These are phyloP conservation scores for Gopherus evgoodei DNA, from an alignment of 2,113 vertebrate genomes.

Conservation along the genomic window DNA sequence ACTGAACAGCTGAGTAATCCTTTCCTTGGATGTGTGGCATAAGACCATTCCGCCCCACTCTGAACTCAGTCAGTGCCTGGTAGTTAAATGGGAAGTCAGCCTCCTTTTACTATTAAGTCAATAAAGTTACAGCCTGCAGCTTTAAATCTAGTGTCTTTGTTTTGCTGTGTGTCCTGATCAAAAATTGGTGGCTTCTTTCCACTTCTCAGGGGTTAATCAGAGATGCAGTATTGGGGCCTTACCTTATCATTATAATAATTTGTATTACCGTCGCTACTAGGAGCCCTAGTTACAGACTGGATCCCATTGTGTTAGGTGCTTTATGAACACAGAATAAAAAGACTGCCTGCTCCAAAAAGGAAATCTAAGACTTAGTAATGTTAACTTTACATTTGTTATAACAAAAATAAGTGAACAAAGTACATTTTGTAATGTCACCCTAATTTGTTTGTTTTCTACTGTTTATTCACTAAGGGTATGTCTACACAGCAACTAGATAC, in stretches of 20 bases:
- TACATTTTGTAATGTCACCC: not conserved
- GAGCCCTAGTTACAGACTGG: too few species aligned
- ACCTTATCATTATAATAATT: not conserved
- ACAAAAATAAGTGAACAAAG: not conserved
- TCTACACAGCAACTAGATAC: too few species aligned
- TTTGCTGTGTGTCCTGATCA: not conserved
- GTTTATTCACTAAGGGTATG: not conserved
- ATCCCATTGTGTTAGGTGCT: too few species aligned
- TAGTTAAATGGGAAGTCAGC: not conserved
- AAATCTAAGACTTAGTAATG: too few species aligned
- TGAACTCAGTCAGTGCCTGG: not conserved
- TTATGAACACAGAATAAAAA: too few species aligned
- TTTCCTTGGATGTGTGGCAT: not conserved
- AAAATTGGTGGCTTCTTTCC: not conserved
- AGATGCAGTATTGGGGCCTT: not conserved
- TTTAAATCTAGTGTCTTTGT: not conserved
- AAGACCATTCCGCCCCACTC: not conserved
- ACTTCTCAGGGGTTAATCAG: not conserved
- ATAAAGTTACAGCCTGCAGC: not conserved
- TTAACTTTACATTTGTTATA: too few species aligned
- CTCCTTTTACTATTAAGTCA: not conserved
- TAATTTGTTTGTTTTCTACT: not conserved
- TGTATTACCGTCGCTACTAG: not conserved
- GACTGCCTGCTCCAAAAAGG: too few species aligned
- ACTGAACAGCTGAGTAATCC: too few species aligned